phyloP scores from a whole-genome alignment of 2,113 vertebrate species.

The Pardalotus punctatus region DNA sequence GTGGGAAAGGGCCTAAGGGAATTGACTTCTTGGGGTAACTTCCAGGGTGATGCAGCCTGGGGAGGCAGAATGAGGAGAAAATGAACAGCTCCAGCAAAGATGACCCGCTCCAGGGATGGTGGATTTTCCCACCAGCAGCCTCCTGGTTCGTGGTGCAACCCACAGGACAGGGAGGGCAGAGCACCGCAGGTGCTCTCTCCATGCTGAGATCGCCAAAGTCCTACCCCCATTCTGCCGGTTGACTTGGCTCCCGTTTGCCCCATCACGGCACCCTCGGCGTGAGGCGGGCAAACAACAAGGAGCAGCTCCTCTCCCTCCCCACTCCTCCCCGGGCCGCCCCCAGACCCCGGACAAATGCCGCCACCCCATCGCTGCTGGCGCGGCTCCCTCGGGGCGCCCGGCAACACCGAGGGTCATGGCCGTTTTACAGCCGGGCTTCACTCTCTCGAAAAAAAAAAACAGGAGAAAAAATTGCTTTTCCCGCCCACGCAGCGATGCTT shows the following conservation, averaged over 20 bases:
- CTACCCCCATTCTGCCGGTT: not conserved
- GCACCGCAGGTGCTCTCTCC: not conserved
- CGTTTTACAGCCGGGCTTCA: not conserved
- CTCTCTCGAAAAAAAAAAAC: not conserved
- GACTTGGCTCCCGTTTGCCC: not conserved
- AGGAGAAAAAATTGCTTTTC: not conserved
- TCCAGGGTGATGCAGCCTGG: not conserved
- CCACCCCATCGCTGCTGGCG: not conserved
- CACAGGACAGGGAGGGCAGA: not conserved
- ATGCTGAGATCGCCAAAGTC: no score
- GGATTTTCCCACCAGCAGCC: not conserved
- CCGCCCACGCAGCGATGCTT: not conserved
- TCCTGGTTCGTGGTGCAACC: not conserved
- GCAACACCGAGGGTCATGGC: not conserved
- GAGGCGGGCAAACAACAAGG: not conserved
- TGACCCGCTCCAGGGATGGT: not conserved
- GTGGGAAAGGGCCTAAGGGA: not conserved
- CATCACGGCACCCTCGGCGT: not conserved
- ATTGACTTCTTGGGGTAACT: not conserved
- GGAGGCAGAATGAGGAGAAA: not conserved
- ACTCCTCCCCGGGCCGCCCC: not conserved
- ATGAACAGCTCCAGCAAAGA: not conserved
- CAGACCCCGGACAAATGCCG: not conserved
- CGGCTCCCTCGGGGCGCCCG: not conserved
- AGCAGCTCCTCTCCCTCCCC: not conserved